Base-by-base conservation (phyloP, 1,140 invertebrate species). In the Caenorhabditis brenneri region DNA sequence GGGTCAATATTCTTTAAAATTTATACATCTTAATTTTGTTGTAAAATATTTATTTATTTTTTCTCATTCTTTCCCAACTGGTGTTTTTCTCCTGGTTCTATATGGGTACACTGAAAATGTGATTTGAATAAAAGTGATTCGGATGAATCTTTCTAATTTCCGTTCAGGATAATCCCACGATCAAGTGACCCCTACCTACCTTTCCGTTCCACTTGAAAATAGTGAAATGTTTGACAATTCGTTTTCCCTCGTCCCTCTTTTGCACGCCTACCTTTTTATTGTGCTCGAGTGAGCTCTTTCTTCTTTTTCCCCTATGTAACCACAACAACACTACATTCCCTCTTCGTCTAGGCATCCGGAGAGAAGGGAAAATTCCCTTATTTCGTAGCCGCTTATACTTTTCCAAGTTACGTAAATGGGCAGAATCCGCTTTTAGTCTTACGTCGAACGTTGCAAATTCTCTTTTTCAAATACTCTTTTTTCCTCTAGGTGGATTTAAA, bases 101-200 rank as follows among this genome's bases (percentile, higher is more conserved):
- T 74, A 74, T 74, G 65, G 65, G 65, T 74, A 42, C 65, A 74
- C 22, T 24, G 9, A 24, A 2, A 27, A 24, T 74, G 65, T 74
- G 65, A 74, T 74, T 46, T 24, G n/a, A 74, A 74, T 42, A 12
- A 74, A 55, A 27, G n/a, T n/a, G 12, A 51, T 55, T 12, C 22
- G 24, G 22, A 6, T 55, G 24, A 10, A 27, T 55, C 53, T n/a
- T n/a, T 74, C 36, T 22, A 19, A 74, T n/a, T 24, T 74, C 36
- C 65, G 65, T 46, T 74, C 36, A 39, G 65, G 65, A 39, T 74
- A 74, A 74, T 74, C 65, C 65, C 65, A 74, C 65, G 36, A 46
- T 74, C 65, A 74, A 74, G 65, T 74, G 29, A 9, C 36, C n/a
- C n/a, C 53, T 55, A 58, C 6, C 15, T 4, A 58, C 36, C 36